Base-by-base conservation (phyloP, 2,113 vertebrate genomes). In the Oncorhynchus nerka region DNA sequence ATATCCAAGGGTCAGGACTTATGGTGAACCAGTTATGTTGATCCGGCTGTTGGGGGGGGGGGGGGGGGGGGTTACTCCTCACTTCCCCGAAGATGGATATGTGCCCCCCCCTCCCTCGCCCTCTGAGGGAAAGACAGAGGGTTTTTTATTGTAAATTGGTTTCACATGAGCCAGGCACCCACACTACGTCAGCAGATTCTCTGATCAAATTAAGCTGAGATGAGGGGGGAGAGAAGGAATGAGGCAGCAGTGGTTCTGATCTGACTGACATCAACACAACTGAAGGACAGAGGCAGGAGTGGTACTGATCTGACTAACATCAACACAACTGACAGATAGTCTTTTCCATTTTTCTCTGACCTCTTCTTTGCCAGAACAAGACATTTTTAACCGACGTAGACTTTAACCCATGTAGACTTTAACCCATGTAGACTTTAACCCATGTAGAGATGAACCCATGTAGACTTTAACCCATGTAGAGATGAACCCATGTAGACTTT, bases 151-250 rank as follows among this genome's bases (percentile, higher is more conserved):
- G 84, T 80, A 96, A 96, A 96, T 96, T 94, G 89, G 85, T 94
- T 94, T 96, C 95, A 95, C 94, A 94, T 96, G 95, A 95, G 94
- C 84, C 81, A 89, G 88, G 85, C 87, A 87, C 80, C 86, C 91
- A 87, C 90, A 94, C 91, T 90, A 89, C 90, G 91, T 90, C 90
- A 95, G 90, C 92, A 93, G 93, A 94, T 94, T 90, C 90, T 87
- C 90, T 96, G 94, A 96, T 96, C 94, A 89, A 94, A 95, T 95
- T 96, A 82, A 84, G 84, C 75, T 69, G 87, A 82, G 83, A 81
- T 88, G 83, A 85, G 83, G 61, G 69, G 64, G 49, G 78, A 77
- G 69, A 75, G 77, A 81, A 13, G 22, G 15, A 91, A 86, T 88
- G 81, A 89, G 88, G 62, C 90, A 90, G 89, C 48, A 89, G 93